Base-by-base conservation (phyloP, 2,113 vertebrate genomes). In the Ivindomyrus marchei region DNA sequence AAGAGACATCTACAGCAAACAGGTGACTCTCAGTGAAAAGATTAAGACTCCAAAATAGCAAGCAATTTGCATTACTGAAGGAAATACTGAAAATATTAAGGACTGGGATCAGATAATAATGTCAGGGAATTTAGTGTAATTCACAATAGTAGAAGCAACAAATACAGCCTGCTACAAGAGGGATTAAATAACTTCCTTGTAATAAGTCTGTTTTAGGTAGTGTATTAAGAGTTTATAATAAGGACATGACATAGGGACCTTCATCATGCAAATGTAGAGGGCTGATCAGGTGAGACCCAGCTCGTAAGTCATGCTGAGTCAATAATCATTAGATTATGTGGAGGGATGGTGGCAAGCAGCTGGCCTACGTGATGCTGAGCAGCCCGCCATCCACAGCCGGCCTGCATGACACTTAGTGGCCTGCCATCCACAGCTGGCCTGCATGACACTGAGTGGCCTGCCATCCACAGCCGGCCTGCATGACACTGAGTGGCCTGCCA, bases 1-100 rank as follows among this genome's bases (percentile, higher is more conserved):
- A 19, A 91, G 85, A 50, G 47, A 87, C 27, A 87, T 36, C 84
- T 62, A 46, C 58, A n/a, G 85, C 56, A 58, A 85, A 90, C 70
- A 50, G 85, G 85, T 66, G 52, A 66, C 80, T 58, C 53, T 90
- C 21, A 13, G 83, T 87, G 83, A 74, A 85, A 74, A 31, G 31
- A 11, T 45, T 49, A 13, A 24, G 36, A 85, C 52, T 62, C 39
- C 31, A 0, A 62, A 46, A 58, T 45, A 24, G 31, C 21, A 89
- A 88, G 52, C 0, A 2, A 3, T 53, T 45, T 45, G 39, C 19
- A 31, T 42, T 19, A 87, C 11, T 50, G 85, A 50, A 87, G 47
- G 46, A 86, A 86, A 86, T 39, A 21, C 46, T 36, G 15, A 19
- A 53, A 56, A 87, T 17, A 87, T 52, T 31, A n/a, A 62, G 4